These are phyloP conservation scores for Phaedon cochleariae DNA, from an alignment of 2,888 invertebrate species.

Conservation along the genomic window DNA sequence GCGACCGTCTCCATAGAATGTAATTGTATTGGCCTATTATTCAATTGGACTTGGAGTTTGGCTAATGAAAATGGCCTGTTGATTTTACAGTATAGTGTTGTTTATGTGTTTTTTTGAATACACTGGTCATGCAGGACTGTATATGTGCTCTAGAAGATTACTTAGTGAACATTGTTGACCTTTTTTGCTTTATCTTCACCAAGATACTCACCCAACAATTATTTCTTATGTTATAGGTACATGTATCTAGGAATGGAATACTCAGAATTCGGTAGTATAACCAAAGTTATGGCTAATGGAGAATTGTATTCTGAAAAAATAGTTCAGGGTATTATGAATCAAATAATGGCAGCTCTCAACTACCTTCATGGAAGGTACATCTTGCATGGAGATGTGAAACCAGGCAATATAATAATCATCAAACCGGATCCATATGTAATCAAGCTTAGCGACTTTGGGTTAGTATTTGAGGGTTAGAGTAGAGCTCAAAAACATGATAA, in stretches of 20 bases:
- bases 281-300: constrained; percentile 13
- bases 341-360: constrained; percentile 32
- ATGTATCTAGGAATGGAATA: constrained; percentile 40
- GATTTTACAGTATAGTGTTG: too few relatives aligned
- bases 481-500: too few relatives aligned
- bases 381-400: constrained; percentile 42
- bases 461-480: constrained; percentile 11
- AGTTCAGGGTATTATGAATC: constrained; percentile 34
- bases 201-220: too few relatives aligned
- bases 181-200: too few relatives aligned
- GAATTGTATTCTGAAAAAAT: constrained; percentile 17
- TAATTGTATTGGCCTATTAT: too few relatives aligned
- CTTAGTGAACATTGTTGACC: too few relatives aligned
- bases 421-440: constrained; percentile 22
- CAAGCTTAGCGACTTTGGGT: constrained; percentile 43
- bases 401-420: constrained; percentile 37
- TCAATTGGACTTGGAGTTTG: too few relatives aligned
- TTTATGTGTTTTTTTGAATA: too few relatives aligned
- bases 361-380: constrained; percentile 36
- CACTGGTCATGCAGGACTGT: too few relatives aligned
- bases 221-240: constrained; percentile 38
- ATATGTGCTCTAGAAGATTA: too few relatives aligned
- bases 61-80: too few relatives aligned
- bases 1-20: too few relatives aligned
- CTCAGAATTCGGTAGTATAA: constrained; percentile 29